phyloP scores from a whole-genome alignment of 2,797 vertebrate genomes.

The Ctenosaura bakeri region DNA sequence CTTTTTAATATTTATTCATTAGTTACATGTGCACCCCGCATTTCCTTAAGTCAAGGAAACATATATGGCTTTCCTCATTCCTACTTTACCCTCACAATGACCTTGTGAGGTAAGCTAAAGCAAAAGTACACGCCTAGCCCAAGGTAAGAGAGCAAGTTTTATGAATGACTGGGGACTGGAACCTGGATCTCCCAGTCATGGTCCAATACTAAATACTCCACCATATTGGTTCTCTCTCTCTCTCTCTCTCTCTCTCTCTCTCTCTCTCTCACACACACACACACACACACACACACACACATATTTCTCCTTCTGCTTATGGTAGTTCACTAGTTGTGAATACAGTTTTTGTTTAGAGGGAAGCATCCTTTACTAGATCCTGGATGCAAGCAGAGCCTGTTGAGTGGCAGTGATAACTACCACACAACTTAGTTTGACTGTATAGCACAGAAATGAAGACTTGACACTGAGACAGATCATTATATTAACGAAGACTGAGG shows the following conservation, averaged over 20 bases:
- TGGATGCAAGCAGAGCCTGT: not conserved
- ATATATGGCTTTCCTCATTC: not conserved
- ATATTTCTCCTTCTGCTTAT: not conserved
- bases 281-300: too few relatives aligned
- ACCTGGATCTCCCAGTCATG: not conserved
- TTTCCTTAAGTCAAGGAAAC: not conserved
- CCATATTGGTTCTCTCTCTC: not conserved
- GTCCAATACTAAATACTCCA: not conserved
- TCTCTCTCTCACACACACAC: too few relatives aligned
- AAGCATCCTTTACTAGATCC: not conserved
- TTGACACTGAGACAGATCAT: not conserved
- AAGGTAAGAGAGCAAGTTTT: not conserved
- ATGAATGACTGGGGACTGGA: not conserved
- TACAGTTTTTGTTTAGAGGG: not conserved
- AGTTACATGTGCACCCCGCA: not conserved
- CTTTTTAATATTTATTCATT: not conserved
- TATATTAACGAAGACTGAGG: not conserved
- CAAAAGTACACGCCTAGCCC: not conserved
- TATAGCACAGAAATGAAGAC: not conserved
- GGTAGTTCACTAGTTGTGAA: not conserved
- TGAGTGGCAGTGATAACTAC: not conserved
- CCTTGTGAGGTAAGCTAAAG: not conserved
- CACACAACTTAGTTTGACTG: not conserved
- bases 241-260: too few relatives aligned
- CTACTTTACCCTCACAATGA: not conserved